Percentiles rank a stretch among this genome's conserved stretches.
These are phyloP conservation scores for Aphaenogaster floridana DNA, from an alignment of 1,140 invertebrate species.

Conservation along the genomic window DNA sequence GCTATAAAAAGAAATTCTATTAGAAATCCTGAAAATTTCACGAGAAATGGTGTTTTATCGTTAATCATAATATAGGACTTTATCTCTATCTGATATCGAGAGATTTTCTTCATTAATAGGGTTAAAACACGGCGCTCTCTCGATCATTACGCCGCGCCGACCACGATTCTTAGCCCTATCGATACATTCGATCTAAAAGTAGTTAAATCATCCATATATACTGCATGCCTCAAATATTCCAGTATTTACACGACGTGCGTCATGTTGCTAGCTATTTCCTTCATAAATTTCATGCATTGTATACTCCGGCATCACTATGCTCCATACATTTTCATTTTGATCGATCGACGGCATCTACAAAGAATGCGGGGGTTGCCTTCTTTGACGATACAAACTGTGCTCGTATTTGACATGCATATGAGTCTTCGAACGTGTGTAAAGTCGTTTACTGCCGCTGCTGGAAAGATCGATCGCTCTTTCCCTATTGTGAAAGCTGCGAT, in stretches of 20 bases:
- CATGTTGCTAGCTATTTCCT: slow-evolving; percentile 31
- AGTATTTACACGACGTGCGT: slow-evolving; percentile 41
- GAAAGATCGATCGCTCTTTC: slow-evolving; percentile 34
- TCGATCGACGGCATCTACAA: slow-evolving; percentile 51
- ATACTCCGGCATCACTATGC: slow-evolving; percentile 31
- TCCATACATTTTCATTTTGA: slow-evolving; percentile 58
- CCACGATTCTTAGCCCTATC: slow-evolving; percentile 31
- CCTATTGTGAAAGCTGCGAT: slow-evolving; percentile 16
- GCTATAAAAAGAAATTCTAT: neutral
- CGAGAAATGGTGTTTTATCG: neutral
- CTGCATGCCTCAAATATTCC: slow-evolving; percentile 5
- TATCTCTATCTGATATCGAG: slow-evolving; percentile 19
- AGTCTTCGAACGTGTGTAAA: slow-evolving; percentile 44
- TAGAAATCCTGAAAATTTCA: neutral
- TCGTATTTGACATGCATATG: slow-evolving; percentile 55
- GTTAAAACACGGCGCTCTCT: neutral
- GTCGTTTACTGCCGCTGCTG: slow-evolving; percentile 25
- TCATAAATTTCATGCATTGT: slow-evolving; percentile 64
- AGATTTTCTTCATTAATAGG: slow-evolving; percentile 5
- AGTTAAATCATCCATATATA: slow-evolving; percentile 30
- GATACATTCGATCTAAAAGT: slow-evolving; percentile 60
- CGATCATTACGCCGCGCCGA: neutral
- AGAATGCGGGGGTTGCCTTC: slow-evolving; percentile 36
- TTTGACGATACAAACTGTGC: slow-evolving; percentile 54
- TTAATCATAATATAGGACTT: slow-evolving; percentile 9